Percentiles rank a stretch among this genome's conserved stretches.
Evolutionary conservation across 2,113 vertebrate genomes (phyloP).

Genomic region (Catagonus wagneri): DNA sequence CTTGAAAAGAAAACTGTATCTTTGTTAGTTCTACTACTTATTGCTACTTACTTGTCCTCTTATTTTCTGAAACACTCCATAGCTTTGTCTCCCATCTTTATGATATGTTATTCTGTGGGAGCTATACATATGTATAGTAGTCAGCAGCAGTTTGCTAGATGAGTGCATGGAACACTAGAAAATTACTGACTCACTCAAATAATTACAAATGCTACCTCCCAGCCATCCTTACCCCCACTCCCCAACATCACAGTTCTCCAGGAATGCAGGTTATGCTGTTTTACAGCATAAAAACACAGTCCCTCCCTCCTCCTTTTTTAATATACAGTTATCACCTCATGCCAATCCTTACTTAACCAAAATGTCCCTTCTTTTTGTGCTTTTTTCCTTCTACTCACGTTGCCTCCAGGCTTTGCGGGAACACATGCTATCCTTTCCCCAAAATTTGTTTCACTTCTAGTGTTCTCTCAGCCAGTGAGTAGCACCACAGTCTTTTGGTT

Average conservation of each 20-base stretch:
- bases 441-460: background rate
- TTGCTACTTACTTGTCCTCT: background rate
- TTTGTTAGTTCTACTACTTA: background rate
- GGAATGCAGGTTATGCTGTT: background rate
- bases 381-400: background rate
- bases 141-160: background rate
- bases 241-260: background rate
- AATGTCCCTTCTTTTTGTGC: background rate
- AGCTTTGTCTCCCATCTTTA: background rate
- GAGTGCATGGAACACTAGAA: background rate
- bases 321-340: background rate
- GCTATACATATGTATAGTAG: background rate
- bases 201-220: background rate
- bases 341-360: background rate
- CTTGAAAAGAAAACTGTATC: background rate
- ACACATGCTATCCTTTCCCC: background rate
- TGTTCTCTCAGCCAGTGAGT: background rate
- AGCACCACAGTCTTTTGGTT: background rate
- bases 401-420: background rate
- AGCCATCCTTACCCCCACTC: accelerated
- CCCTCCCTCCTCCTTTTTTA: background rate
- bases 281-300: background rate
- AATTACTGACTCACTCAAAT: background rate
- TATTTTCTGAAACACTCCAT: background rate
- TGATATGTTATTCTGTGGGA: background rate